These are phyloP conservation scores for Lagopus muta DNA, from an alignment of 2,113 vertebrate genomes.

Conservation along the genomic window DNA sequence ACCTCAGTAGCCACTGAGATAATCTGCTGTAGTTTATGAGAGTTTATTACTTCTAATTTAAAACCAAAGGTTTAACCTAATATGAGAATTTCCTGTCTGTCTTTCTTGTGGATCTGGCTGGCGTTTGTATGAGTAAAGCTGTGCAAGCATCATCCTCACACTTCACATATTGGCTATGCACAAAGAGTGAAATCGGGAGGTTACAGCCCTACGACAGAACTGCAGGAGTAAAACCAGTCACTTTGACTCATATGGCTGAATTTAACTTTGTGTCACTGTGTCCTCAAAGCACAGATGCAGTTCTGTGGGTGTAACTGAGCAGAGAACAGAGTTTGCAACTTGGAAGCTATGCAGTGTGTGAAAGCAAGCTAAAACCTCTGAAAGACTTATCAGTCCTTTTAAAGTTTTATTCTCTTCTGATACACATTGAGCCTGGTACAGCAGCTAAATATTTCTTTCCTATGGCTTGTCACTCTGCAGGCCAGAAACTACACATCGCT, in stretches of 20 bases:
- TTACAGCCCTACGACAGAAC: neutral
- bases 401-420: conserved; percentile 5
- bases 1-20: neutral
- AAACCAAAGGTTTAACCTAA: neutral
- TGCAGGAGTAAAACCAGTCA: neutral
- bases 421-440: neutral
- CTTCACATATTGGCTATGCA: neutral
- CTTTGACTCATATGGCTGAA: neutral
- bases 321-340: conserved; percentile 16
- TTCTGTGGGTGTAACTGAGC: conserved; percentile 14
- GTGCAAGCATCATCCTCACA: neutral
- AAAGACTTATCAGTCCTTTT: neutral
- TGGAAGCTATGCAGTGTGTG: conserved; percentile 18
- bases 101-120: neutral
- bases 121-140: neutral
- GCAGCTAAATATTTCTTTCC: neutral
- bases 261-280: neutral
- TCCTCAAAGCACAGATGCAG: conserved; percentile 9
- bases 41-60: neutral
- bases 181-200: neutral
- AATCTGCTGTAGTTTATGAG: neutral
- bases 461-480: neutral
- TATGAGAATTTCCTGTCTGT: neutral
- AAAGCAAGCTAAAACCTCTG: conserved; percentile 31
- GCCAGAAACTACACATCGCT: neutral